Conservation (phyloP, 2,888 invertebrate genomes). For the Athalia cordata region DNA sequence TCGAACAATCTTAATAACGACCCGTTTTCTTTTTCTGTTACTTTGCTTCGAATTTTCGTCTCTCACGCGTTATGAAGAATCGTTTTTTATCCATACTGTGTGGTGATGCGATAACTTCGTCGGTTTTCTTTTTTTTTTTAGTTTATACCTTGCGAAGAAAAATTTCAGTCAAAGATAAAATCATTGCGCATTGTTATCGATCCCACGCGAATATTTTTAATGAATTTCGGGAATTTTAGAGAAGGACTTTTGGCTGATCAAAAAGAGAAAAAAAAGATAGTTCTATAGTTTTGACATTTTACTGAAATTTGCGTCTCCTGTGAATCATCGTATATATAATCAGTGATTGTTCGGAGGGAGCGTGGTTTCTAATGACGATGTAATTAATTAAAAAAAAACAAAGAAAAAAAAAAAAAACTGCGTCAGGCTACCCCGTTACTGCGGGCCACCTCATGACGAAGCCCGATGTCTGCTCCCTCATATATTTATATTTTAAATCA, state of each 20-base stretch:
- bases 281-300: not conserved
- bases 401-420: slow-evolving; percentile 66
- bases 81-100: no score
- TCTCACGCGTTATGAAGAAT: no score
- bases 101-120: not conserved
- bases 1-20: slow-evolving; percentile 15
- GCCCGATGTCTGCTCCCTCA: slow-evolving; percentile 68
- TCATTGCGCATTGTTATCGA: not conserved
- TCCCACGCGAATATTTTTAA: not conserved
- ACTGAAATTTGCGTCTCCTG: not conserved
- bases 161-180: not conserved
- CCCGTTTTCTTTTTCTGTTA: not conserved
- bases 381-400: slow-evolving; percentile 67
- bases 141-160: not conserved
- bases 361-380: slow-evolving; percentile 53
- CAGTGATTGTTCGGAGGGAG: slow-evolving; percentile 54
- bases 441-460: slow-evolving; percentile 71
- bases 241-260: no score
- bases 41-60: no score
- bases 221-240: not conserved
- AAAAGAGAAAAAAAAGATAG: no score
- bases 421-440: slow-evolving; percentile 73
- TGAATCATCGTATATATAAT: slow-evolving; percentile 11
- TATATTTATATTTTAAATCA: slow-evolving; percentile 27
- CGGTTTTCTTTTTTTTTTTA: not conserved